Evolutionary conservation across 2,797 vertebrate genomes (phyloP), one percentile per base, ranked within the genome.

Genomic region (Antrozous pallidus): DNA sequence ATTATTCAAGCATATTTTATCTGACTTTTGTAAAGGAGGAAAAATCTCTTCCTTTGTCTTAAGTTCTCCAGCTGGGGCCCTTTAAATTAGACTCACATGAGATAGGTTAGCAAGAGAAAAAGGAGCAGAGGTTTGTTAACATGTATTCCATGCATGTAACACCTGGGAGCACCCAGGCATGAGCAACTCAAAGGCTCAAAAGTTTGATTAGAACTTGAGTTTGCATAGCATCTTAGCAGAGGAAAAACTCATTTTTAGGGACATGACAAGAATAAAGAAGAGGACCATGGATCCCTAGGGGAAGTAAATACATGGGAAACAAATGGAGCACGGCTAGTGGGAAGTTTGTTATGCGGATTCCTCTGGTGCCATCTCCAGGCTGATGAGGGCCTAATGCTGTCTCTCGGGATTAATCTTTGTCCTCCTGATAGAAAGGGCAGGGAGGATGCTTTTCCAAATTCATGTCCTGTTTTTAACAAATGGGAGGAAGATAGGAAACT

Each of bases 331-430:
- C 22, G 38, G 45, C 31, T 67, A 22, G 67, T 74, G 13, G 31
- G 47, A 45, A 38, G 38, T 75, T 74, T 80, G 24, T 45, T n/a
- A 45, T 75, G 70, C 1, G 49, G 85, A 69, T 82, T 82, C 70
- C 92, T 93, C 40, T 82, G 40, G 85, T 54, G 40, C 78, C 85
- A 88, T 33, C 85, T 88, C 85, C 85, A 93, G 85, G 78, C 70
- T 9, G 26, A 75, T 45, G 70, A 82, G 7, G 9, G 26, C 36
- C 58, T 82, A 20, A 24, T n/a, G 84, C 49, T 61, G 51, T 74
- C 67, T 31, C 45, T 9, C 26, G 24, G 75, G 85, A 82, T 58
- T 75, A 56, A 67, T 26, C 54, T 74, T 58, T 56, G 18, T 47
- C 47, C 26, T 79, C 51, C 26, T 26, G 14, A 22, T 54, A 42